These are phyloP conservation scores for Aurelia coerulea DNA, from an alignment of 30 jellyfish, hydroid and myxozoan genomes.

Conservation along the genomic window DNA sequence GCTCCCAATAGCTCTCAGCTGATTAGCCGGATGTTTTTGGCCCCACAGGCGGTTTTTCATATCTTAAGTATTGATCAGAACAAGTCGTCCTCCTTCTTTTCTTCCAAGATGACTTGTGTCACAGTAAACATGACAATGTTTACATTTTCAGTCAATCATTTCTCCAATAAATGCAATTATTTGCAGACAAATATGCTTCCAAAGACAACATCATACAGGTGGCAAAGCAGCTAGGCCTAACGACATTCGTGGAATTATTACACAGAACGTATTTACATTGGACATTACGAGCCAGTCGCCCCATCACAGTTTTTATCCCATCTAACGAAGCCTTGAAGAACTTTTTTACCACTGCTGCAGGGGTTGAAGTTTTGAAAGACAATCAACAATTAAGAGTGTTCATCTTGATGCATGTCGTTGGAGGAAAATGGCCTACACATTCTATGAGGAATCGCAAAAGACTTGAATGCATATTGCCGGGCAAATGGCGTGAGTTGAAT, in stretches of 20 bases:
- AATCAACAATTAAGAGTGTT: not conserved
- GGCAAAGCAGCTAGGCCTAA: conserved; percentile 19
- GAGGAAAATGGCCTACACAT: conserved; percentile 69
- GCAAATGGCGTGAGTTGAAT: conserved; percentile 17
- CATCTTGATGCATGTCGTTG: conserved; percentile 30
- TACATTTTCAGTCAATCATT: too few relatives aligned
- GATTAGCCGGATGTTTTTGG: too few relatives aligned
- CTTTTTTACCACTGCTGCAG: conserved; percentile 9
- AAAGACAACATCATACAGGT: conserved; percentile 18
- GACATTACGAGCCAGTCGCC: not conserved
- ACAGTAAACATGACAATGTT: too few relatives aligned
- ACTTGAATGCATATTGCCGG: conserved; percentile 37
- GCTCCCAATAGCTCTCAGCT: too few relatives aligned
- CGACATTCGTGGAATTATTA: conserved; percentile 25
- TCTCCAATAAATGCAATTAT: not conserved
- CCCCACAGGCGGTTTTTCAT: too few relatives aligned
- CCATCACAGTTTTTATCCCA: conserved; percentile 36
- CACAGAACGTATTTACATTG: not conserved
- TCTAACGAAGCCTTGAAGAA: conserved; percentile 21
- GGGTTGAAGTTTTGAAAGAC: not conserved
- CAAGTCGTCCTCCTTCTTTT: too few relatives aligned
- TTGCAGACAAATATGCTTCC: conserved; percentile 25
- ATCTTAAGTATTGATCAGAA: too few relatives aligned
- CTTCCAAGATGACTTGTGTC: too few relatives aligned
- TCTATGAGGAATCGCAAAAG: not conserved